A percentile compares a stretch with the other conserved stretches of the same genome.
Conservation (phyloP, 2,888 invertebrate genomes). For the Pomacea canaliculata region DNA sequence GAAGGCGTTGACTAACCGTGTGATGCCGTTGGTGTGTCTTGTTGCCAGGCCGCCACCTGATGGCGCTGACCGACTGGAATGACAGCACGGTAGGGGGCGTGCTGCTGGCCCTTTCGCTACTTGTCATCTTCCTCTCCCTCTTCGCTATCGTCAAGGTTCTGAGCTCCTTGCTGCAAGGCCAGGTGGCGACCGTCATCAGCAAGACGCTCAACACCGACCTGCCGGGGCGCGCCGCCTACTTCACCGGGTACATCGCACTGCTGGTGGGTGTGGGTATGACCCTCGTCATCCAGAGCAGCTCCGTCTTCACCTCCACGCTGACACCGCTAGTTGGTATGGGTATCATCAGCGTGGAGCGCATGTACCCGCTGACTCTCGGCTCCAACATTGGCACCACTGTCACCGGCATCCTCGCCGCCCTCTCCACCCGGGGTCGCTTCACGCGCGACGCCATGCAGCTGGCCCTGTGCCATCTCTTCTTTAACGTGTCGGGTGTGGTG, state of each 20-base stretch:
- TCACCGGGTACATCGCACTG: slow-evolving; percentile 62
- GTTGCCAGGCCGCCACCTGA: slow-evolving; percentile 26
- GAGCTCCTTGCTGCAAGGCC: slow-evolving; percentile 46
- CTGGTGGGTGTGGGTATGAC: slow-evolving; percentile 58
- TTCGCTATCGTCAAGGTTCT: slow-evolving; percentile 61
- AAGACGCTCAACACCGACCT: slow-evolving; percentile 58
- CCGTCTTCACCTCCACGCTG: slow-evolving; percentile 63
- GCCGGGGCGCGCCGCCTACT: slow-evolving; percentile 48
- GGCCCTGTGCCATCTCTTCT: slow-evolving; percentile 51
- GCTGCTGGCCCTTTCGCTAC: slow-evolving; percentile 51
- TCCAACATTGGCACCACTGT: slow-evolving; percentile 66
- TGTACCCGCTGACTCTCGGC: slow-evolving; percentile 64
- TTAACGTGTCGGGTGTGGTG: slow-evolving; percentile 72
- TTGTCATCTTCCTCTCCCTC: slow-evolving; percentile 53
- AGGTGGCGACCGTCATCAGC: slow-evolving; percentile 43
- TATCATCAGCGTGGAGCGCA: slow-evolving; percentile 56
- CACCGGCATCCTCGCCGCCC: slow-evolving; percentile 57
- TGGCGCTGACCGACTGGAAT: slow-evolving; percentile 48
- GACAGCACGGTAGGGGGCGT: slow-evolving; percentile 54
- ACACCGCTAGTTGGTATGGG: slow-evolving; percentile 64
- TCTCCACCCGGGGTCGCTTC: slow-evolving; percentile 44
- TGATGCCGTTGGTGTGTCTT: too few species aligned
- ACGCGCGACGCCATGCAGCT: slow-evolving; percentile 44
- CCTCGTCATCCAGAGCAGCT: slow-evolving; percentile 62
- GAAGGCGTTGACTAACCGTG: too few species aligned